Percentiles rank a stretch among this genome's conserved stretches.
These are phyloP conservation scores for Forbesichthys papilliferus DNA, from an alignment of 2,113 vertebrate species.

Conservation along the genomic window DNA sequence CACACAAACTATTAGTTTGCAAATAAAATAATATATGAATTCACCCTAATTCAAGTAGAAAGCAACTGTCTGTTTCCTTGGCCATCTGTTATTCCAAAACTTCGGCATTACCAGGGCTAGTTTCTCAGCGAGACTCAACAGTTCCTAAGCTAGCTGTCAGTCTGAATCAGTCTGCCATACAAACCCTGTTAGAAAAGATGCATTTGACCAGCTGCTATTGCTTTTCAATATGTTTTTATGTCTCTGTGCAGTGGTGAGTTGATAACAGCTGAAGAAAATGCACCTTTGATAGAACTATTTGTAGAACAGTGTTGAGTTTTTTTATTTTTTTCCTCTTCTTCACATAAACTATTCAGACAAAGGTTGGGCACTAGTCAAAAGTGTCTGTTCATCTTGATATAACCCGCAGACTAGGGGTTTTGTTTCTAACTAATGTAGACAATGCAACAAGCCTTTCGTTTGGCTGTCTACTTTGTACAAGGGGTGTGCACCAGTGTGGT, in stretches of 20 bases:
- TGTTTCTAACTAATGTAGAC: too few species aligned
- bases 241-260: slow-evolving; percentile 44
- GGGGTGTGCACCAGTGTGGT: too few species aligned
- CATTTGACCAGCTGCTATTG: slow-evolving; percentile 52
- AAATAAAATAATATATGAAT: slow-evolving; percentile 22
- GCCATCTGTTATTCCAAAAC: slow-evolving; percentile 57
- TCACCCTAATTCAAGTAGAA: slow-evolving; percentile 46
- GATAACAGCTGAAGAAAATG: slow-evolving; percentile 33
- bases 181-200: slow-evolving; percentile 65
- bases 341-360: too few species aligned
- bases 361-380: too few species aligned
- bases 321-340: too few species aligned
- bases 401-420: too few species aligned
- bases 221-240: slow-evolving; percentile 56
- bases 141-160: slow-evolving; percentile 58
- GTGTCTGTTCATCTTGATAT: too few species aligned
- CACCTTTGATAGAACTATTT: slow-evolving; percentile 15
- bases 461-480: too few species aligned
- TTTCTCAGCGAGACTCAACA: slow-evolving; percentile 43
- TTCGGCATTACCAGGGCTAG: slow-evolving; percentile 38
- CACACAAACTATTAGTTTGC: slow-evolving; percentile 27
- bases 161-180: slow-evolving; percentile 61
- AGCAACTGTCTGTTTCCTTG: slow-evolving; percentile 34
- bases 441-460: too few species aligned
- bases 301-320: too few species aligned